Evolutionary conservation across 2,797 vertebrate species (phyloP).

Genomic region (Sebastes glaucus): DNA sequence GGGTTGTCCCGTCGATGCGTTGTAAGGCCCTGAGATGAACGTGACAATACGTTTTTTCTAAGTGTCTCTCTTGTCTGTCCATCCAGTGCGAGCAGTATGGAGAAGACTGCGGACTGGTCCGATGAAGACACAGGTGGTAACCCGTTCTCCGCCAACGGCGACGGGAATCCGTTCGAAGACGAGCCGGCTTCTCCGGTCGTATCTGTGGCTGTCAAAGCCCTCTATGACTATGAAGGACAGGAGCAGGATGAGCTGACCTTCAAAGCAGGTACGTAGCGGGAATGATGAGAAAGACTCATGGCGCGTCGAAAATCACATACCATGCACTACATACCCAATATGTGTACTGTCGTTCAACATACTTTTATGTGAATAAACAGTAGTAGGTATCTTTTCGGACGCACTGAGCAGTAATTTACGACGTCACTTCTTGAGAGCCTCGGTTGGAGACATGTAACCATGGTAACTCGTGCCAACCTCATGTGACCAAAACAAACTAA

Average conservation of each 20-base stretch:
- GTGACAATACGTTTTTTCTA: not conserved
- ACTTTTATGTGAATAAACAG: too few relatives aligned
- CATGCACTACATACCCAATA: too few relatives aligned
- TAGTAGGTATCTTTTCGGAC: too few relatives aligned
- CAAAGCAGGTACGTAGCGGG: slow-evolving; percentile 86
- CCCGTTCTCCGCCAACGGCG: slow-evolving; percentile 90
- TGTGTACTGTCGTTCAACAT: too few relatives aligned
- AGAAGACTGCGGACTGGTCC: slow-evolving; percentile 93
- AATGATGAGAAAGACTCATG: not conserved
- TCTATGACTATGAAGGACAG: slow-evolving; percentile 97
- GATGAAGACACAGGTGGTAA: slow-evolving; percentile 92
- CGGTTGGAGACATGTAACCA: too few relatives aligned
- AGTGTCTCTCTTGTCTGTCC: slow-evolving; percentile 27
- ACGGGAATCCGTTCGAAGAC: slow-evolving; percentile 95
- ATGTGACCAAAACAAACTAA: too few relatives aligned
- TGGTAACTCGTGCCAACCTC: too few relatives aligned
- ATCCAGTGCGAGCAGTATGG: slow-evolving; percentile 87
- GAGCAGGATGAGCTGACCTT: slow-evolving; percentile 98
- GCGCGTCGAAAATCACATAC: too few relatives aligned
- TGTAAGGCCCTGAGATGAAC: not conserved
- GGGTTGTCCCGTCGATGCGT: slow-evolving; percentile 19
- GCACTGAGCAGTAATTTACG: too few relatives aligned
- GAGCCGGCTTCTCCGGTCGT: slow-evolving; percentile 80
- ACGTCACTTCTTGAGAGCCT: too few relatives aligned
- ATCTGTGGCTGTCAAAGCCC: slow-evolving; percentile 90